Percentiles rank a stretch among this genome's conserved stretches.
These are phyloP conservation scores for Temnothorax rugatulus DNA, from an alignment of 2,888 invertebrate genomes.

Conservation along the genomic window DNA sequence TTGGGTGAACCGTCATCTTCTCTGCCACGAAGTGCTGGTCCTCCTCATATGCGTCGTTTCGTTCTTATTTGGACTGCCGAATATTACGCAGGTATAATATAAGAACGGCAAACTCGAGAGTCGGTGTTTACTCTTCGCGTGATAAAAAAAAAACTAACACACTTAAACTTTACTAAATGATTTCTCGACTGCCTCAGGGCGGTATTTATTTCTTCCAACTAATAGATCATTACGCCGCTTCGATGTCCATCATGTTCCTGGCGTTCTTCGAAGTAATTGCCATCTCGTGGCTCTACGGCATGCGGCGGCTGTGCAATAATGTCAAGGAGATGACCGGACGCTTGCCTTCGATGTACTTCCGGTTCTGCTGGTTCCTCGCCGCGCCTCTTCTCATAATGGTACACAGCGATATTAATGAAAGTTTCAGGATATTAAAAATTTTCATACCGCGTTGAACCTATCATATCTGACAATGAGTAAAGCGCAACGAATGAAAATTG, in stretches of 20 bases:
- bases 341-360: constrained; percentile 93
- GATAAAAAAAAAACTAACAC: neutral
- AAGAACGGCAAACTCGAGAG: constrained; percentile 62
- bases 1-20: constrained; percentile 93
- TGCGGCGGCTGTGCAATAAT: constrained; percentile 92
- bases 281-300: constrained; percentile 97
- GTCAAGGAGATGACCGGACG: constrained; percentile 96
- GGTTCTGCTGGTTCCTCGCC: constrained; percentile 94
- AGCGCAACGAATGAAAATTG: neutral
- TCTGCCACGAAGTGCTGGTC: constrained; percentile 95
- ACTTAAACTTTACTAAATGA: constrained; percentile 57
- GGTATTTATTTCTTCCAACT: constrained; percentile 97
- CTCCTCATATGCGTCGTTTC: constrained; percentile 94
- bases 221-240: constrained; percentile 97
- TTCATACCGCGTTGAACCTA: neutral
- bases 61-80: constrained; percentile 94
- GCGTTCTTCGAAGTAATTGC: constrained; percentile 98
- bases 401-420: constrained; percentile 69
- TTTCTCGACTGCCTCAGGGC: constrained; percentile 87
- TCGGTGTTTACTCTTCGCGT: neutral
- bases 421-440: neutral
- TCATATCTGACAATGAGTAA: neutral
- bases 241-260: constrained; percentile 95
- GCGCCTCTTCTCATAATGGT: constrained; percentile 93
- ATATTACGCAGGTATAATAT: constrained; percentile 91